These are phyloP conservation scores for Amphimedon queenslandica DNA, from an alignment of 37 sponge, comb jelly and placozoan genomes.

Conservation along the genomic window DNA sequence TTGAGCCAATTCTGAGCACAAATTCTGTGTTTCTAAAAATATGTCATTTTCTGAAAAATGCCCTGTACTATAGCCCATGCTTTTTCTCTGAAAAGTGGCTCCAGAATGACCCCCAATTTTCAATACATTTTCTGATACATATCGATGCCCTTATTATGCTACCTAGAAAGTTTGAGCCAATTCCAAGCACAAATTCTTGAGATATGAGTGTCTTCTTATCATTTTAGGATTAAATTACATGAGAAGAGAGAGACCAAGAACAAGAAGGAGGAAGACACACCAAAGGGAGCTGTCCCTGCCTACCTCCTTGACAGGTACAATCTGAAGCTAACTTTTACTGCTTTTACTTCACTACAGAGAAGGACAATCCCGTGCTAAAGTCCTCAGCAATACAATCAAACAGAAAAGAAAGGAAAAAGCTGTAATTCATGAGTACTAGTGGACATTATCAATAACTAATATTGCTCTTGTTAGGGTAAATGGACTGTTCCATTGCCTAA, in stretches of 20 bases:
- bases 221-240: constrained; percentile 80
- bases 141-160: no score
- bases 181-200: not conserved
- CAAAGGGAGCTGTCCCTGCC: constrained; percentile 96
- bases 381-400: constrained; percentile 96
- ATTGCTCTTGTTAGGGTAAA: constrained; percentile 69
- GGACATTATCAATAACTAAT: not conserved
- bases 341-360: constrained; percentile 50
- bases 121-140: no score
- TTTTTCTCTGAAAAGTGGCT: no score
- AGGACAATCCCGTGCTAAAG: constrained; percentile 91
- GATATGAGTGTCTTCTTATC: not conserved
- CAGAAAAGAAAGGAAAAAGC: constrained; percentile 99
- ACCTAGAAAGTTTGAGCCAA: no score
- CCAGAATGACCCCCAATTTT: no score
- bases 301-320: constrained; percentile 92
- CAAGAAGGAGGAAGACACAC: constrained; percentile 76
- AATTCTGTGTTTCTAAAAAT: no score
- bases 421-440: constrained; percentile 33
- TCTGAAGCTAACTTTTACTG: not conserved
- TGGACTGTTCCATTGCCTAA: constrained; percentile 99
- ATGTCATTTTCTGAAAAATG: no score
- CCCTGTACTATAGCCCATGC: no score
- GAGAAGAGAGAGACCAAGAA: constrained; percentile 81
- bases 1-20: no score